Evolutionary conservation across 2,113 vertebrate genomes (phyloP).

Genomic region (Pagrus major): DNA sequence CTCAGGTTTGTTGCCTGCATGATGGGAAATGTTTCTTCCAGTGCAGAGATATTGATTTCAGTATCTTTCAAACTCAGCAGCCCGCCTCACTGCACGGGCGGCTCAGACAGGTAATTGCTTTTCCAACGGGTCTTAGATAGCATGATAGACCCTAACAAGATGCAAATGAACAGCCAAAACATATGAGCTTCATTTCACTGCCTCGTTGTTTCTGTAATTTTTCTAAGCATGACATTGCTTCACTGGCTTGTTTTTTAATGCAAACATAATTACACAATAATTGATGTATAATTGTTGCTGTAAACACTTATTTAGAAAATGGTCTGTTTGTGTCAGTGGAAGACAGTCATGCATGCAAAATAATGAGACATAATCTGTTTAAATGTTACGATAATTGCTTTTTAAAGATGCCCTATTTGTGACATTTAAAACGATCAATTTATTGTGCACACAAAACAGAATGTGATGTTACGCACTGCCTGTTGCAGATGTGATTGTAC

Average conservation of each 20-base stretch:
- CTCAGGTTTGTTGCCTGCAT: constrained; percentile 45
- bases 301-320: constrained; percentile 22
- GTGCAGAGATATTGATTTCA: constrained; percentile 70
- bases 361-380: constrained; percentile 31
- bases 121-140: constrained; percentile 52
- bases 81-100: constrained; percentile 47
- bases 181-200: background rate
- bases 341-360: constrained; percentile 10
- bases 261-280: constrained; percentile 30
- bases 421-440: constrained; percentile 29
- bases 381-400: constrained; percentile 39
- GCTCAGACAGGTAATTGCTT: constrained; percentile 68
- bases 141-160: constrained; percentile 34
- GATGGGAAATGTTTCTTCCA: constrained; percentile 57
- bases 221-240: background rate
- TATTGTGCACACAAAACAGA: constrained; percentile 9
- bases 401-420: constrained; percentile 22
- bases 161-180: constrained; percentile 39
- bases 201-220: constrained; percentile 11
- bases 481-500: background rate
- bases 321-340: background rate
- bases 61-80: constrained; percentile 64
- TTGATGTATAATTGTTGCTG: constrained; percentile 1
- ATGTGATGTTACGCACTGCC: background rate
- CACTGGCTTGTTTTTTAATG: constrained; percentile 18